Evolutionary conservation across 1,140 invertebrate genomes (phyloP).

Genomic region (Anastrepha ludens): DNA sequence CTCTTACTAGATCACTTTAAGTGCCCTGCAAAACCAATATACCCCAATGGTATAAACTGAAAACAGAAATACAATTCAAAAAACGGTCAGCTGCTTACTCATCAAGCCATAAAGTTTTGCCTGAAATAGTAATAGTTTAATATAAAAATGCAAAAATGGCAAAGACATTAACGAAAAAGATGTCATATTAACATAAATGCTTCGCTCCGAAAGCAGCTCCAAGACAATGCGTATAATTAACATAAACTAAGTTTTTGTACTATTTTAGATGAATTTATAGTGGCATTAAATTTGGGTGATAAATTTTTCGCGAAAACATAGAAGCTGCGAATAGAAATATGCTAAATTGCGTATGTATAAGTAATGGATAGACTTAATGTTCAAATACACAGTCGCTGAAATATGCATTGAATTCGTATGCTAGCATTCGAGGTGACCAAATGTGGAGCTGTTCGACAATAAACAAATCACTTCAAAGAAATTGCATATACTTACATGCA

Average conservation of each 20-base stretch:
- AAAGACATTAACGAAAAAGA: background rate
- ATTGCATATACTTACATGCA: background rate
- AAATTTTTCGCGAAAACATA: background rate
- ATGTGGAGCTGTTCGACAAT: background rate
- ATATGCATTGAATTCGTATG: background rate
- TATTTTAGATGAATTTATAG: slow-evolving; percentile 23
- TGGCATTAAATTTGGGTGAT: slow-evolving; percentile 18
- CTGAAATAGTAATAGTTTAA: no score
- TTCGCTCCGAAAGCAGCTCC: background rate
- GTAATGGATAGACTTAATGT: background rate
- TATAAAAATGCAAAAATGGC: background rate
- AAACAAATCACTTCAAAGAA: slow-evolving; percentile 21
- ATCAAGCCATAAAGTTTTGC: no score
- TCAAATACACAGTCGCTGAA: background rate
- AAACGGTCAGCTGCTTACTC: no score
- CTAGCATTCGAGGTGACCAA: background rate
- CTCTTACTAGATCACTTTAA: no score
- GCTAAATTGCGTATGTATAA: background rate
- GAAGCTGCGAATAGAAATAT: slow-evolving; percentile 1
- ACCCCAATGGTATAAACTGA: no score
- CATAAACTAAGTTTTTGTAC: slow-evolving; percentile 5
- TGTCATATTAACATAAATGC: background rate
- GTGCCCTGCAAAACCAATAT: no score
- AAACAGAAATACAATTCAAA: no score
- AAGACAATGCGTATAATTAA: slow-evolving; percentile 9